A percentile compares a stretch with the other conserved stretches of the same genome.
phyloP scores from a whole-genome alignment of 2,888 invertebrate species.

The Yponomeuta sedellus region DNA sequence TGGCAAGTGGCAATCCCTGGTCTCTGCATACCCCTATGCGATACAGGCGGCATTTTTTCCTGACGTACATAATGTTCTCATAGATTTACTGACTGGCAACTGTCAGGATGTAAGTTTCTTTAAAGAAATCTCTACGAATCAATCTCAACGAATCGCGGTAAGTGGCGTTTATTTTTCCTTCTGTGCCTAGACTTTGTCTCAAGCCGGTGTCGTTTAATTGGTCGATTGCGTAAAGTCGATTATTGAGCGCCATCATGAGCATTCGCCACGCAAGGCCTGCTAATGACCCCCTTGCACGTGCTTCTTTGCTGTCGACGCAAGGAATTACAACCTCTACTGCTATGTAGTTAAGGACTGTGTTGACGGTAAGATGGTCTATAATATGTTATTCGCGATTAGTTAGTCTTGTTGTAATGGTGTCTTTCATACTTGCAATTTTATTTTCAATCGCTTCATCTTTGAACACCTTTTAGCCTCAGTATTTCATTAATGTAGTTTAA shows the following conservation, averaged over 20 bases:
- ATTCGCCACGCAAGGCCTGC: conserved; percentile 12
- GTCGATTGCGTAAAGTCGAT: conserved; percentile 16
- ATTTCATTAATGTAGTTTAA: no score
- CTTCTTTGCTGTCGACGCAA: not conserved
- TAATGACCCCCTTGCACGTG: not conserved
- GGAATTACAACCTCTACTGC: not conserved
- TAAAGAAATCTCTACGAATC: no score
- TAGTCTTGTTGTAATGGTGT: not conserved
- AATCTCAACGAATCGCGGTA: not conserved
- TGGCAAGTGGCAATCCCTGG: no score
- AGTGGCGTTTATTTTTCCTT: not conserved
- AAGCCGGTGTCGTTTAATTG: conserved; percentile 16
- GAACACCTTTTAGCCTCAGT: no score
- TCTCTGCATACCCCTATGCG: no score
- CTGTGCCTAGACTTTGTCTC: not conserved
- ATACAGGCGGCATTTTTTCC: no score
- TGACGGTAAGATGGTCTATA: not conserved
- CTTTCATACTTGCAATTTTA: not conserved
- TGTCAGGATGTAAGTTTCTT: no score
- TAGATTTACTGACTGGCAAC: no score
- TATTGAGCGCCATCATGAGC: conserved; percentile 13
- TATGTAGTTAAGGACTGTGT: not conserved
- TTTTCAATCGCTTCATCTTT: no score
- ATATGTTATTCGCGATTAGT: not conserved
- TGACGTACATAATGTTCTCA: no score